Conservation (phyloP, 2,888 invertebrate species). For the Drosophila mettleri region DNA sequence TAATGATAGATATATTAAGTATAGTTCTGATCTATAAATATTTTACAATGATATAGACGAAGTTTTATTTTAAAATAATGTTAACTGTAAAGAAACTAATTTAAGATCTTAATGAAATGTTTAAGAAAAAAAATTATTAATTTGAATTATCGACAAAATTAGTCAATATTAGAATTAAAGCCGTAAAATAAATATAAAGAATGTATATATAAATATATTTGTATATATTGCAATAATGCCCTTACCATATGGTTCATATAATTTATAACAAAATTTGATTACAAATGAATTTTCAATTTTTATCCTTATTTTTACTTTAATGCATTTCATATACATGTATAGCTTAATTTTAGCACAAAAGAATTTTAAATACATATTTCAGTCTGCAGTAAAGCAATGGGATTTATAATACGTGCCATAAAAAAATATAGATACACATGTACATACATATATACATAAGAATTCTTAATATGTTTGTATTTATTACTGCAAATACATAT, state of each 20-base stretch:
- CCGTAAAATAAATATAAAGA: not conserved
- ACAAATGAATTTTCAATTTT: not conserved
- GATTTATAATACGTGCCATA: conserved; percentile 11
- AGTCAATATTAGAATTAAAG: too few species aligned
- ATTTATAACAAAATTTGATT: not conserved
- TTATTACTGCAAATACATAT: conserved; percentile 2
- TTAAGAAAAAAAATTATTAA: too few species aligned
- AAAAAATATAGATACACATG: not conserved
- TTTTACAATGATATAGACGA: too few species aligned
- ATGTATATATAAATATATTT: not conserved
- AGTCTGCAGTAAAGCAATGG: conserved; percentile 5
- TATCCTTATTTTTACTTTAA: not conserved
- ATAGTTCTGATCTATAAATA: too few species aligned
- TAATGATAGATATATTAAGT: too few species aligned
- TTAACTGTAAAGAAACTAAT: too few species aligned
- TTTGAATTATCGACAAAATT: too few species aligned
- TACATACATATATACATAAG: not conserved
- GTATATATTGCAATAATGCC: not conserved
- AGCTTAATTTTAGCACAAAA: not conserved
- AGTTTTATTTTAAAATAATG: too few species aligned
- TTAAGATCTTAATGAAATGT: too few species aligned
- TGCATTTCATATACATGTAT: not conserved
- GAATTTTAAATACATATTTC: conserved; percentile 9
- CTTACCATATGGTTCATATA: not conserved
- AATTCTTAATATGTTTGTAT: not conserved